Evolutionary conservation across 2,888 invertebrate genomes (phyloP), one percentile per base, ranked within the genome.

Genomic region (Perizoma flavofasciatum): DNA sequence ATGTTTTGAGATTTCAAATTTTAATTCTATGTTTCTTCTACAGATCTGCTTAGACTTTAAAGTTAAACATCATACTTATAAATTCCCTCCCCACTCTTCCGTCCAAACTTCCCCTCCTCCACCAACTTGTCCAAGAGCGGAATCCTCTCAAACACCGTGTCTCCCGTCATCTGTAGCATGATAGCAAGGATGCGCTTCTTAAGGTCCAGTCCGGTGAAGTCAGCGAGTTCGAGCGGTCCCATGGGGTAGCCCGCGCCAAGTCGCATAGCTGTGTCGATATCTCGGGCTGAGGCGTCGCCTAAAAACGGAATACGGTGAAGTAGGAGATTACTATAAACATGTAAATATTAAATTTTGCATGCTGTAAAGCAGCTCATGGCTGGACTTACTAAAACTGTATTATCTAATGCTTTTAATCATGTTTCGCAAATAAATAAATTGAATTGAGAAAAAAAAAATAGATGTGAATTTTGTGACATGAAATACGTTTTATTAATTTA

Each of bases 181-280:
- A 96, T 95, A 0, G 68, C 75, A 7, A 88, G 67, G 39, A 88
- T 75, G 35, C 93, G 94, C 75, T 94, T 89, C 61, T 94, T 94
- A 0, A 95, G 96, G 78, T 98, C 98, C 9, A 96, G 89, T 0
- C 97, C 97, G 0, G 97, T 96, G 86, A 95, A 97, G 86, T 98
- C 98, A 0, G 95, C 88, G 53, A 98, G 86, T 83, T 97, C 97
- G 64, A 98, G 93, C 0, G 98, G 98, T 4, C 98, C 98, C 97
- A 98, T 97, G 5, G 97, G 97, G 83, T 97, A 94, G 0, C 96
- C 96, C 9, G 97, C 97, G 5, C 98, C 98, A 1, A 98, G 88
- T 82, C 97, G 97, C 97, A 98, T 97, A 0, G 97, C 97, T 7
- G 93, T 95, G 75, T 98, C 98, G 59, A 98, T 96, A 83, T 98